phyloP scores from a whole-genome alignment of 2,113 vertebrate genomes.

The Hemiscyllium ocellatum region DNA sequence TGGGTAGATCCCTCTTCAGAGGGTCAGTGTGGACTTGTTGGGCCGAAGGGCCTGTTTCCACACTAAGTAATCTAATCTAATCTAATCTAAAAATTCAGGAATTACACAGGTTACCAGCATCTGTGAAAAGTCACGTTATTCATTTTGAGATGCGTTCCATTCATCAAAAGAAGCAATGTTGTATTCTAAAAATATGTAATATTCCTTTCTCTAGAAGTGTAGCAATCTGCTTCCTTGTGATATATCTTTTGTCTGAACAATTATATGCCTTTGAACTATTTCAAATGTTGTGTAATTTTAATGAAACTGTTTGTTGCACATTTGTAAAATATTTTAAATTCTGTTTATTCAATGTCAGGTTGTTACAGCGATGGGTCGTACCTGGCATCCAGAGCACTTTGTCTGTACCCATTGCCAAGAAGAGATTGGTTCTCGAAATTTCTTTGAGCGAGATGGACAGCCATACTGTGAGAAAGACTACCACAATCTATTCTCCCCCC shows the following conservation, averaged over 20 bases:
- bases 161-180: not conserved
- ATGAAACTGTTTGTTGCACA: not conserved
- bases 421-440: constrained; percentile 95
- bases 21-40: too few species aligned
- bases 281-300: not conserved
- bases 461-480: constrained; percentile 97
- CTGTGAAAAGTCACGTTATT: not conserved
- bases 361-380: constrained; percentile 95
- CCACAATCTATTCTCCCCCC: constrained; percentile 91
- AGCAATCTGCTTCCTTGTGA: not conserved
- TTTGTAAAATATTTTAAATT: not conserved
- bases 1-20: too few species aligned
- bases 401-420: constrained; percentile 98
- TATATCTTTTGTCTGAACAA: not conserved
- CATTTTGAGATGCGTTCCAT: not conserved
- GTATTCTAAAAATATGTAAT: not conserved
- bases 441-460: constrained; percentile 92
- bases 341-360: constrained; percentile 61
- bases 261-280: not conserved
- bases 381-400: constrained; percentile 97
- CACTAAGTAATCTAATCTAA: too few species aligned
- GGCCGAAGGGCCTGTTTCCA: too few species aligned
- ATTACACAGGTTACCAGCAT: not conserved
- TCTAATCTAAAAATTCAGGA: not conserved
- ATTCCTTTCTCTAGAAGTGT: not conserved